Base-by-base conservation (phyloP, 1,140 invertebrate genomes). In the Formica selysi region DNA sequence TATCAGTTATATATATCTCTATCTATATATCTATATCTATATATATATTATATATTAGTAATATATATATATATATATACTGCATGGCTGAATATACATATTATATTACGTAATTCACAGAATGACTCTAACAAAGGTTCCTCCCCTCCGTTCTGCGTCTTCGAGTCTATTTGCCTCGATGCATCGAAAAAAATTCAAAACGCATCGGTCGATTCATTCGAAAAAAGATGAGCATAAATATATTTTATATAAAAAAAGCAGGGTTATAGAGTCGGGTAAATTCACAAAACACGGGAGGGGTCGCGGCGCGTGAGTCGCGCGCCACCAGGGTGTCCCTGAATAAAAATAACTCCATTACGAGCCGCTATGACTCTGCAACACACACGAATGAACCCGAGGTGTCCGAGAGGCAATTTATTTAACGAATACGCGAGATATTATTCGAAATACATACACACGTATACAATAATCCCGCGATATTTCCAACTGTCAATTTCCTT, bases 81-180 rank as follows among this genome's bases (percentile, higher is more conserved):
- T 89, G 89, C 89, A 90, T 90, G 89, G 87, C 89, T 89, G 84
- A 87, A 88, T 57, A 89, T 67, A 89, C 76, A 86, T 88, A 89
- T 88, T 48, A 54, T 85, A 86, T 84, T 73, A 76, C 64, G 83
- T 88, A 71, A 90, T 61, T 61, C 54, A 67, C 57, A 80, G 76
- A 85, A 61, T 86, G 86, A 90, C 59, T 71, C 85, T 79, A 74
- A 92, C 73, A 71, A 91, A 90, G 57, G 67, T 90, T 89, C 13
- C 87, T 91, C 91, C 89, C 90, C 91, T 87, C 68, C 38, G 76
- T 89, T 91, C 80, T 89, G 91, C 91, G 91, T 92, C 91, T 93
- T 93, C 90, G 93, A 76, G 91, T 93, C 90, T 88, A 71, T 87
- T 83, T 29, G 22, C 19, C 38, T 22, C 38, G 57, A 79, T 44